Percentiles rank a stretch among this genome's conserved stretches.
These are phyloP conservation scores for Ornithoptera priamus DNA, from an alignment of 2,888 invertebrate species.

Conservation along the genomic window DNA sequence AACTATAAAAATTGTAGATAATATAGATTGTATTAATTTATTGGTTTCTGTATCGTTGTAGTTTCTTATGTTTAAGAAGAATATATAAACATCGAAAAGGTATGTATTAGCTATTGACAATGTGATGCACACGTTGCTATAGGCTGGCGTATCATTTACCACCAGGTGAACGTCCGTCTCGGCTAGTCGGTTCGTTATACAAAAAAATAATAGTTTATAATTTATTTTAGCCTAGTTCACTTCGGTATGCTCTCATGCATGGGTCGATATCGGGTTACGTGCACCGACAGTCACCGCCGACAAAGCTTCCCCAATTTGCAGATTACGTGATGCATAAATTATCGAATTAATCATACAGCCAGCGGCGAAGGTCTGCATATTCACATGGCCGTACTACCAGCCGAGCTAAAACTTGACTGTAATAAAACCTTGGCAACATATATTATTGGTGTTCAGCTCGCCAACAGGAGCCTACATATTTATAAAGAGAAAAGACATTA, in stretches of 20 bases:
- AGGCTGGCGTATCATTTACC: too few relatives aligned
- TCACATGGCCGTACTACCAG: neutral
- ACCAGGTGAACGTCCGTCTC: too few relatives aligned
- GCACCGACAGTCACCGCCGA: conserved; percentile 52
- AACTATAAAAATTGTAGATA: too few relatives aligned
- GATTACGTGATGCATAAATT: conserved; percentile 74
- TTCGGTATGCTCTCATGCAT: conserved; percentile 12
- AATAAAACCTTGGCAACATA: neutral
- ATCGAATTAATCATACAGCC: conserved; percentile 67
- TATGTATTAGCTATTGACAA: too few relatives aligned
- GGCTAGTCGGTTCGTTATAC: neutral
- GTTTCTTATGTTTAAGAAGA: too few relatives aligned
- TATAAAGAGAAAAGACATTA: too few relatives aligned
- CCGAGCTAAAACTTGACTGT: neutral
- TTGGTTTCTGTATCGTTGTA: too few relatives aligned
- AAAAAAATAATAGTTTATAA: neutral
- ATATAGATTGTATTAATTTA: too few relatives aligned
- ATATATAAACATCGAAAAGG: too few relatives aligned
- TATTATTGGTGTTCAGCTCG: neutral
- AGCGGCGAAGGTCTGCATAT: conserved; percentile 34
- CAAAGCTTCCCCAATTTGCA: conserved; percentile 76
- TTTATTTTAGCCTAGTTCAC: conserved; percentile 14
- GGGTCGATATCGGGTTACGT: conserved; percentile 41
- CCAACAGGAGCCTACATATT: neutral
- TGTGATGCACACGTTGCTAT: too few relatives aligned